phyloP scores from a whole-genome alignment of 2,888 invertebrate species.

The Camptogramma bilineatum region DNA sequence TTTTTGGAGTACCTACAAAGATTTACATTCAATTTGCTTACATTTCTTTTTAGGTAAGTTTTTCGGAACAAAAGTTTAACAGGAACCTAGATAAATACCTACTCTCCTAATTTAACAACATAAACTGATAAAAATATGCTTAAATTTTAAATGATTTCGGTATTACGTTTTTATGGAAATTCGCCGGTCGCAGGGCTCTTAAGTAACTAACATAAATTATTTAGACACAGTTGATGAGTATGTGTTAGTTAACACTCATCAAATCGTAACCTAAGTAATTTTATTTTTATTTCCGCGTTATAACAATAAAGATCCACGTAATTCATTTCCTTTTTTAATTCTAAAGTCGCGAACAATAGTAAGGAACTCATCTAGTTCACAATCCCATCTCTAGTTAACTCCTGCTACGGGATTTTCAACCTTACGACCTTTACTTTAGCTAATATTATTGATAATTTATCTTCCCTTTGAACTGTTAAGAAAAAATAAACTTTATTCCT shows the following conservation, averaged over 20 bases:
- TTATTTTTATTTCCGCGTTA: constrained; percentile 20
- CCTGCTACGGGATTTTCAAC: constrained; percentile 3
- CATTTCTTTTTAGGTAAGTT: too few species aligned
- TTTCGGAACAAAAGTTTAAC: too few species aligned
- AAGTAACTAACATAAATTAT: background rate
- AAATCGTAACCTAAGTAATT: constrained; percentile 22
- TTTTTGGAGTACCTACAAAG: too few species aligned
- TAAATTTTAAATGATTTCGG: too few species aligned
- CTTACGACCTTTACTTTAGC: background rate
- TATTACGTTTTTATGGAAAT: too few species aligned
- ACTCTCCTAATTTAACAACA: too few species aligned
- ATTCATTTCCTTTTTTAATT: constrained; percentile 36
- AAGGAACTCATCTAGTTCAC: constrained; percentile 43
- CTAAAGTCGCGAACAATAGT: constrained; percentile 45
- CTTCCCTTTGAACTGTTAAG: background rate
- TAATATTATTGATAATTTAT: constrained; percentile 1
- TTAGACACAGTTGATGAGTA: background rate
- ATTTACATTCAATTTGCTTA: too few species aligned
- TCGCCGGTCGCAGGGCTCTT: too few species aligned
- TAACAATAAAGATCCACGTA: constrained; percentile 28
- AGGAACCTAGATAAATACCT: too few species aligned
- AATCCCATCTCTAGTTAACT: constrained; percentile 27
- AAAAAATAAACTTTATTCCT: constrained; percentile 5
- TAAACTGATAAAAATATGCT: too few species aligned
- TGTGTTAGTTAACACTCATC: too few species aligned